Evolutionary conservation across 37 sponge, comb jelly and placozoan species (phyloP).

Genomic region (Halisarca cf. caerulea): DNA sequence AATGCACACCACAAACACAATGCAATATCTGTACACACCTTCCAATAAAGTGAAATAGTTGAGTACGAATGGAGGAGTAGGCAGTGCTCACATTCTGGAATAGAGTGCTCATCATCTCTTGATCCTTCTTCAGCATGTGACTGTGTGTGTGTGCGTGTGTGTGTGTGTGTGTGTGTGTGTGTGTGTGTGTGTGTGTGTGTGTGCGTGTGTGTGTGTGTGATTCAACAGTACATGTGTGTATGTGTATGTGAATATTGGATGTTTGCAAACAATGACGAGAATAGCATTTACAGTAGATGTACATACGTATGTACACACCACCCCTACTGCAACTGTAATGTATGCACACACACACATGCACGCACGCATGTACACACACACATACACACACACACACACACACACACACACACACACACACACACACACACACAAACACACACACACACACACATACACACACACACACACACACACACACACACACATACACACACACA

Average conservation of each 20-base stretch:
- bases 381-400: slow-evolving; percentile 11
- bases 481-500: slow-evolving; percentile 19
- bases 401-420: slow-evolving; percentile 8
- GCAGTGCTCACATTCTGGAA: background rate
- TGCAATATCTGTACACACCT: background rate
- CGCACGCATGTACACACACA: background rate
- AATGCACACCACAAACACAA: too few relatives aligned
- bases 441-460: slow-evolving; percentile 10
- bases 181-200: too few relatives aligned
- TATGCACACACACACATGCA: too few relatives aligned
- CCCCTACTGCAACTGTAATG: too few relatives aligned
- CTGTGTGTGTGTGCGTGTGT: background rate
- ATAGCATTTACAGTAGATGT: too few relatives aligned
- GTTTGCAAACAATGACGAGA: too few relatives aligned
- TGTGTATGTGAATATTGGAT: background rate
- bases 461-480: slow-evolving; percentile 8
- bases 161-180: too few relatives aligned
- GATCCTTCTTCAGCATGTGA: background rate
- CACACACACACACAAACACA: slow-evolving; percentile 5
- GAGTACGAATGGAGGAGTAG: background rate
- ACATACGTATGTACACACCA: too few relatives aligned
- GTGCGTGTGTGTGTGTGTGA: too few relatives aligned
- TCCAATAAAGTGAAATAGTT: background rate
- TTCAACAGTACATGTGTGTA: too few relatives aligned
- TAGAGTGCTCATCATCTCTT: background rate